phyloP scores from a whole-genome alignment of 2,888 invertebrate species.

The Agrypnus murinus region DNA sequence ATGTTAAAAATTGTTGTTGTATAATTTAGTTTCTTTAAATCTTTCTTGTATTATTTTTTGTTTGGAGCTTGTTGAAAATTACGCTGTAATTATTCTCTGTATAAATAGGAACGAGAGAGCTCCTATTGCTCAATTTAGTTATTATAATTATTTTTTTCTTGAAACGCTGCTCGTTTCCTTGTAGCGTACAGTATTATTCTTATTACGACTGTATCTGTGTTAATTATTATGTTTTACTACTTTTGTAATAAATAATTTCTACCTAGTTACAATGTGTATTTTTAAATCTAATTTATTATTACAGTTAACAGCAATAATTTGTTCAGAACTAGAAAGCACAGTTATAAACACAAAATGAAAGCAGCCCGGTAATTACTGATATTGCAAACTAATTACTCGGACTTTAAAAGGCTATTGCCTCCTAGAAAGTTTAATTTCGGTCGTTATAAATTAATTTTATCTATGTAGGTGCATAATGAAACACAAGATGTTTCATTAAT shows the following conservation, averaged over 20 bases:
- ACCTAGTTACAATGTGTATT: conserved; percentile 43
- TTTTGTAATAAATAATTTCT: conserved; percentile 63
- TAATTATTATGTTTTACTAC: conserved; percentile 67
- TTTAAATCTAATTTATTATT: conserved; percentile 24
- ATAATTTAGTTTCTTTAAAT: conserved; percentile 22
- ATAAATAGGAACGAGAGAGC: not conserved
- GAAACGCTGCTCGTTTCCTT: conserved; percentile 26
- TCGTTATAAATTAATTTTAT: not conserved
- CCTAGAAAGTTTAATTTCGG: conserved; percentile 16
- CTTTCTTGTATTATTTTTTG: conserved; percentile 15
- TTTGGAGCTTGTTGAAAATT: conserved; percentile 15
- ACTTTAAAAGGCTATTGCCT: not conserved
- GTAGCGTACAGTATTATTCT: conserved; percentile 68
- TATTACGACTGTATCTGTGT: conserved; percentile 64
- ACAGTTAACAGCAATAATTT: conserved; percentile 6
- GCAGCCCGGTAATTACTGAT: conserved; percentile 1
- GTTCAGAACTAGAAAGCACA: conserved; percentile 16
- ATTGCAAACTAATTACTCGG: not conserved
- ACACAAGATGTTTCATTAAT: conserved; percentile 2
- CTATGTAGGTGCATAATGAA: not conserved
- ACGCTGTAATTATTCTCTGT: conserved; percentile 23
- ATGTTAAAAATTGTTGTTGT: conserved; percentile 41
- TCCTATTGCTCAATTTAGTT: conserved; percentile 23
- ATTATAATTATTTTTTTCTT: not conserved
- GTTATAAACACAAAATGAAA: conserved; percentile 15